Conservation (phyloP, 2,113 vertebrate genomes). For the Prionailurus bengalensis region DNA sequence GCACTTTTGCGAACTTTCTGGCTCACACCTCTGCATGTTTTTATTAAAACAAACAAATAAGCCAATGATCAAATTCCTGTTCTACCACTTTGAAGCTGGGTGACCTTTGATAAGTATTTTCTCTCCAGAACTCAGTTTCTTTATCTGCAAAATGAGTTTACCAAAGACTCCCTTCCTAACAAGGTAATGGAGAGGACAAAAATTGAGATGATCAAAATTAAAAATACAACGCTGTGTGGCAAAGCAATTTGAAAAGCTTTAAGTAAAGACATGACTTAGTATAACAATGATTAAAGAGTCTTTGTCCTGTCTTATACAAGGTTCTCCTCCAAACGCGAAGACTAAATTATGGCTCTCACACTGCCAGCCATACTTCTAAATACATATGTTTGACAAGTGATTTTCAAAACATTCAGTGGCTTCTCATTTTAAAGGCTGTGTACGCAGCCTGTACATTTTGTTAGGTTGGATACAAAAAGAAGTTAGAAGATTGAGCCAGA, state of each 20-base stretch:
- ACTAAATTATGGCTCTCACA: not conserved
- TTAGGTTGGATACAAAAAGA: not conserved
- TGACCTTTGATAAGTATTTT: not conserved
- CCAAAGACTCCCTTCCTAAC: not conserved
- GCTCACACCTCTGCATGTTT: not conserved
- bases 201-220: not conserved
- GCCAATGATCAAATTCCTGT: not conserved
- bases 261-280: rapidly evolving
- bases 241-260: not conserved
- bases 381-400: rapidly evolving
- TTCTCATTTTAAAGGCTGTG: not conserved
- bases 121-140: not conserved
- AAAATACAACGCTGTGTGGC: not conserved
- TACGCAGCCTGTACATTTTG: no score
- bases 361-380: not conserved
- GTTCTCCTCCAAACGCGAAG: not conserved
- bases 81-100: not conserved
- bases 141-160: not conserved
- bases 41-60: not conserved
- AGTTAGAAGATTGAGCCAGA: not conserved
- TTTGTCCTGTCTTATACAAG: not conserved
- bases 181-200: not conserved
- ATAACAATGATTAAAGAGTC: rapidly evolving
- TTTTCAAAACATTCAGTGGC: not conserved
- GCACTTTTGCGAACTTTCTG: not conserved